Percentiles rank a stretch among this genome's conserved stretches.
phyloP scores from a whole-genome alignment of 2,888 invertebrate genomes.

The Phyllotreta cruciferae region DNA sequence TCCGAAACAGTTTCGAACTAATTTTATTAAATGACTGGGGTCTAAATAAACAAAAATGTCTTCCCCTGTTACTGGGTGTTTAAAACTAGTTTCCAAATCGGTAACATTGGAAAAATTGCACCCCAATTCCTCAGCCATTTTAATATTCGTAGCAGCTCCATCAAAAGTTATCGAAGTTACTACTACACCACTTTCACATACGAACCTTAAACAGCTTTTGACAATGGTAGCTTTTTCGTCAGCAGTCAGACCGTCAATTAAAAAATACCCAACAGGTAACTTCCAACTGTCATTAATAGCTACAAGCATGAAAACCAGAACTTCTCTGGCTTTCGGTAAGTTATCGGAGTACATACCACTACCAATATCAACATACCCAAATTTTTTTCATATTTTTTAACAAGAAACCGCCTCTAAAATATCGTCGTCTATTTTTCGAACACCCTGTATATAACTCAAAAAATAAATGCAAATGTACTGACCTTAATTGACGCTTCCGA shows the following conservation, averaged over 20 bases:
- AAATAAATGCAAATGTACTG: no score
- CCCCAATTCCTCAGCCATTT: constrained; percentile 36
- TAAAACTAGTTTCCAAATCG: constrained; percentile 24
- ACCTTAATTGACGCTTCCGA: no score
- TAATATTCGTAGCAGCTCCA: constrained; percentile 34
- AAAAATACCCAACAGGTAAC: constrained; percentile 43
- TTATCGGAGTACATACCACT: constrained; percentile 36
- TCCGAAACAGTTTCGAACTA: constrained; percentile 36
- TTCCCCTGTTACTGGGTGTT: constrained; percentile 8
- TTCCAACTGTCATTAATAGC: constrained; percentile 42
- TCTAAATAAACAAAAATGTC: constrained; percentile 32
- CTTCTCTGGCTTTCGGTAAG: constrained; percentile 43
- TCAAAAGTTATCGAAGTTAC: constrained; percentile 43
- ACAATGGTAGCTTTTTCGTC: constrained; percentile 35
- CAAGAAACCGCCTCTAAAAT: no score
- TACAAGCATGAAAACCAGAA: constrained; percentile 40
- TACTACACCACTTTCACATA: constrained; percentile 34
- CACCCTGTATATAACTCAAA: neutral
- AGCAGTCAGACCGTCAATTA: constrained; percentile 35
- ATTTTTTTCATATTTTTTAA: constrained; percentile 37
- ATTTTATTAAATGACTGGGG: constrained; percentile 35
- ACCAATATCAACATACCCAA: constrained; percentile 40
- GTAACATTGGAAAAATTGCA: constrained; percentile 33
- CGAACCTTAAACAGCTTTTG: constrained; percentile 32
- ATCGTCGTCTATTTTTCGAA: no score